These are phyloP conservation scores for Meiosimyza decipiens DNA, from an alignment of 2,888 invertebrate species.

Conservation along the genomic window DNA sequence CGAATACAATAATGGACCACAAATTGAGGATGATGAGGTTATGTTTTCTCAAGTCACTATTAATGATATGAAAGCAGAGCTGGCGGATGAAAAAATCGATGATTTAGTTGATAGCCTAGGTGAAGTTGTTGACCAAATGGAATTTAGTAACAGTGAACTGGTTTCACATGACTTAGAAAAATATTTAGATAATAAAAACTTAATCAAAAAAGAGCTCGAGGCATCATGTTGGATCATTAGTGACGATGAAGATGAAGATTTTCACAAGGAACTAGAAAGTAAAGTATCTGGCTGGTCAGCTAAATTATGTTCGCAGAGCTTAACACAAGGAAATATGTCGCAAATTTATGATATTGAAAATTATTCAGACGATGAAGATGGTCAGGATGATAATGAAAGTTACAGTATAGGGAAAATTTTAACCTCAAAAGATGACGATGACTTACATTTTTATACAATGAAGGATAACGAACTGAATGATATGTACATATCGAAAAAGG, in stretches of 20 bases:
- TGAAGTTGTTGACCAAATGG: constrained; percentile 35
- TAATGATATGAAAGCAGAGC: constrained; percentile 57
- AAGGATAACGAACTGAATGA: constrained; percentile 14
- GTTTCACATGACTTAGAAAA: no score
- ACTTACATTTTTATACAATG: constrained; percentile 35
- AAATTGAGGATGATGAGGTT: constrained; percentile 47
- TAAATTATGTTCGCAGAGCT: constrained; percentile 55
- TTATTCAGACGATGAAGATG: constrained; percentile 38
- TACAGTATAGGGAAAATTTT: background rate
- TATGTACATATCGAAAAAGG: no score
- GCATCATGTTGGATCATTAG: constrained; percentile 44
- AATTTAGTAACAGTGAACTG: constrained; percentile 7
- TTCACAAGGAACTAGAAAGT: constrained; percentile 53
- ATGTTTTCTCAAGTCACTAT: constrained; percentile 57
- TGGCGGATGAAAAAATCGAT: constrained; percentile 44
- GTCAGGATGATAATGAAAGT: constrained; percentile 32
- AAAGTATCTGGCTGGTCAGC: constrained; percentile 58
- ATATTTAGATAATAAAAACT: background rate
- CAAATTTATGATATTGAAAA: constrained; percentile 53
- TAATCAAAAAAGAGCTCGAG: constrained; percentile 35
- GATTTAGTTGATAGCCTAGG: constrained; percentile 43
- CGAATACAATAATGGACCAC: constrained; percentile 11
- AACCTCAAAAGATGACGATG: constrained; percentile 34
- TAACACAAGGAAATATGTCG: constrained; percentile 49
- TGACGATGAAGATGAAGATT: constrained; percentile 56